Conservation (phyloP, 2,113 vertebrate genomes). For the Sarotherodon lohbergeri region DNA sequence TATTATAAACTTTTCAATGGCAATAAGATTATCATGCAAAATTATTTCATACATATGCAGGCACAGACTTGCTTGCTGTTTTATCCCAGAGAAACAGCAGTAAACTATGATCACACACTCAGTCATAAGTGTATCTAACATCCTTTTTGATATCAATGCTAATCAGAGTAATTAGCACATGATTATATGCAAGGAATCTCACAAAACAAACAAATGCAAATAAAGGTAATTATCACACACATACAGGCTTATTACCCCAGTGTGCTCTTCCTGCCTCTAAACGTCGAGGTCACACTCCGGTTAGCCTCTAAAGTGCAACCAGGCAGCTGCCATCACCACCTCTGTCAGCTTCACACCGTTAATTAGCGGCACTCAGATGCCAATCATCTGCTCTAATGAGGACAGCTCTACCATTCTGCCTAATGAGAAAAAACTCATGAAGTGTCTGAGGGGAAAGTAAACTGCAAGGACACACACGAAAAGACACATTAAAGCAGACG, state of each 20-base stretch:
- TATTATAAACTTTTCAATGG: background rate
- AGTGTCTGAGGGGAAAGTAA: background rate
- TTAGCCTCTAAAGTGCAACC: background rate
- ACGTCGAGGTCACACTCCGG: background rate
- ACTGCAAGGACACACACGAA: background rate
- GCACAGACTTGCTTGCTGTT: background rate
- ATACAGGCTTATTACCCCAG: background rate
- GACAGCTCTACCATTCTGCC: background rate
- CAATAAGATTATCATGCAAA: background rate
- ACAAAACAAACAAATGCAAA: conserved; percentile 1
- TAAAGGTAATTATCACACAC: background rate
- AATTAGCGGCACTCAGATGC: conserved; percentile 33
- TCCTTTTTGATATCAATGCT: background rate
- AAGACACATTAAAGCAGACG: background rate
- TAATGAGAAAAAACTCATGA: conserved; percentile 20
- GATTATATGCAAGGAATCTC: background rate
- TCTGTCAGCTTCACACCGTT: background rate
- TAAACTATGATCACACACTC: background rate
- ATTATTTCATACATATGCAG: background rate
- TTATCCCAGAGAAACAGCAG: background rate
- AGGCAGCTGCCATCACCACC: background rate
- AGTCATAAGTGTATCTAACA: background rate
- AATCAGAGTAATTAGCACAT: background rate
- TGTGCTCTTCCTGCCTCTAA: background rate
- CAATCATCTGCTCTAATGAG: conserved; percentile 49